A percentile compares a stretch with the other conserved stretches of the same genome.
phyloP scores from a whole-genome alignment of 2,888 invertebrate genomes.

The Agrotis puta region DNA sequence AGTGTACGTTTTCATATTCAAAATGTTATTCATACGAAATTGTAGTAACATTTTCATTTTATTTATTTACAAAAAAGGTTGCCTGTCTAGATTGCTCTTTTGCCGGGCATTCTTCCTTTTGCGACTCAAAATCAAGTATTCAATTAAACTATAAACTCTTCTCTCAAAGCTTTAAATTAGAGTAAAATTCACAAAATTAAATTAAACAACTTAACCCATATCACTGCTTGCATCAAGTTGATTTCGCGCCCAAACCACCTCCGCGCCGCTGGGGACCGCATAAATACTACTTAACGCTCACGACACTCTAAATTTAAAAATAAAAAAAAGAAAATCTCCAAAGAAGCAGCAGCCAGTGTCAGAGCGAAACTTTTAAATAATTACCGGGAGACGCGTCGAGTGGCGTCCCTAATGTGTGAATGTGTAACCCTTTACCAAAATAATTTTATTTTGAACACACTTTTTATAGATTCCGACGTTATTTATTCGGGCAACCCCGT shows the following conservation, averaged over 20 bases:
- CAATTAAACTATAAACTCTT: neutral
- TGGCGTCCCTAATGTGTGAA: slow-evolving; percentile 89
- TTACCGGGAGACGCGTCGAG: slow-evolving; percentile 85
- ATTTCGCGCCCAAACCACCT: slow-evolving; percentile 78
- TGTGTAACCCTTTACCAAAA: slow-evolving; percentile 76
- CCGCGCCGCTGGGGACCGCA: slow-evolving; percentile 87
- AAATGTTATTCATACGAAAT: neutral
- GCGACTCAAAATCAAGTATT: neutral
- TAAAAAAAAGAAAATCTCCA: slow-evolving; percentile 75
- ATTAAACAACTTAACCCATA: slow-evolving; percentile 59
- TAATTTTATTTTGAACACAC: slow-evolving; percentile 87
- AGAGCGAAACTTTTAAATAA: slow-evolving; percentile 81
- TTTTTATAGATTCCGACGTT: slow-evolving; percentile 86
- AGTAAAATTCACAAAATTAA: slow-evolving; percentile 30
- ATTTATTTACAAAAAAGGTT: neutral
- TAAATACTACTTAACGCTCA: slow-evolving; percentile 89
- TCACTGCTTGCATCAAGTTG: slow-evolving; percentile 66
- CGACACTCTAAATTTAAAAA: slow-evolving; percentile 84
- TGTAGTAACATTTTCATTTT: neutral
- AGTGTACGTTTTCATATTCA: slow-evolving; percentile 20
- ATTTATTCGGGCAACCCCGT: slow-evolving; percentile 84
- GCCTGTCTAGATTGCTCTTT: neutral
- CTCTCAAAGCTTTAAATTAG: neutral
- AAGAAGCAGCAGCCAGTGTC: slow-evolving; percentile 70
- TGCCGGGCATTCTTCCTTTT: too few species aligned